A percentile compares a stretch with the other conserved stretches of the same genome.
phyloP scores from a whole-genome alignment of 2,888 invertebrate genomes.

The Mesorhabditis spiculigera region DNA sequence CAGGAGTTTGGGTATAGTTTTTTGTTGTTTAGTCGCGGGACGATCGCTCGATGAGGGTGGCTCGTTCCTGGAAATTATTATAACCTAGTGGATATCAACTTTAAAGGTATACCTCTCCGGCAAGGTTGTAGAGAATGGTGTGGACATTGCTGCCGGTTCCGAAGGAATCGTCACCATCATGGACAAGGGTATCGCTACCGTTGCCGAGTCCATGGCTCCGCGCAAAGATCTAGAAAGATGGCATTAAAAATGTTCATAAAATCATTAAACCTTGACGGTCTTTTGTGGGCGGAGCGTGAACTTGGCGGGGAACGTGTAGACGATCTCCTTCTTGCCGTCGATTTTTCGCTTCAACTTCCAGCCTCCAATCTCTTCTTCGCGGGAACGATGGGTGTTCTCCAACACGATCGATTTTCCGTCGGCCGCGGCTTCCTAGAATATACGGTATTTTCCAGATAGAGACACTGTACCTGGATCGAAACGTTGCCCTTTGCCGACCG shows the following conservation, averaged over 20 bases:
- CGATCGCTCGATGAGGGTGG: conserved; percentile 52
- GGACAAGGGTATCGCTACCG: conserved; percentile 55
- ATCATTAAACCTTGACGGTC: conserved; percentile 40
- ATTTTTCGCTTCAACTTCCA: conserved; percentile 60
- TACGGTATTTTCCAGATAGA: neutral
- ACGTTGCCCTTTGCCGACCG: conserved; percentile 63
- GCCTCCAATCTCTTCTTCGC: conserved; percentile 58
- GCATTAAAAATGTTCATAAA: too few relatives aligned
- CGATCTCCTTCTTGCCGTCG: conserved; percentile 56
- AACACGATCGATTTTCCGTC: conserved; percentile 6
- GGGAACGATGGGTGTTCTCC: conserved; percentile 59
- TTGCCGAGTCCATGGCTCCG: conserved; percentile 52
- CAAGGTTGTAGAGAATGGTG: conserved; percentile 57
- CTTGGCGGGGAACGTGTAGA: conserved; percentile 45
- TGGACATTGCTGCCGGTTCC: conserved; percentile 57
- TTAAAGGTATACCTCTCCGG: conserved; percentile 51
- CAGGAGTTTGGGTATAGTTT: too few relatives aligned
- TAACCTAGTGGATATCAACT: neutral
- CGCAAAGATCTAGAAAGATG: conserved; percentile 51
- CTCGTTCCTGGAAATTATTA: conserved; percentile 45
- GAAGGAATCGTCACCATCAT: conserved; percentile 56
- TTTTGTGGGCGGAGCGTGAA: conserved; percentile 46
- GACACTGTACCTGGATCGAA: conserved; percentile 54
- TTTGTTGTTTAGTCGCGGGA: conserved; percentile 18
- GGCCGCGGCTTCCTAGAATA: neutral